phyloP scores from a whole-genome alignment of 2,113 vertebrate genomes.

The Oncorhynchus kisutch region DNA sequence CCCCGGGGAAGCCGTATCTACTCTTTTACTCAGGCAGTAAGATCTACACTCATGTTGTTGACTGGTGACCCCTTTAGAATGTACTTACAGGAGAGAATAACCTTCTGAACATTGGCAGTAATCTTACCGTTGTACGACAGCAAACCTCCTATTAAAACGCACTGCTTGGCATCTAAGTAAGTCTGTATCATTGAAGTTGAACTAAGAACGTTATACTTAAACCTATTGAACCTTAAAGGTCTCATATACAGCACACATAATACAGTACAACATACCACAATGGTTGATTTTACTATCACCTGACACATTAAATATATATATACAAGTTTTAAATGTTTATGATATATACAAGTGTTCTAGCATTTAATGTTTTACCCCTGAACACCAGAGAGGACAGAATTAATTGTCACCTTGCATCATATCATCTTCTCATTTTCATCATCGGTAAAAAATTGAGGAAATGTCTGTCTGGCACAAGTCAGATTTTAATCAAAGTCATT shows the following conservation, averaged over 20 bases:
- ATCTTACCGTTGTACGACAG: background rate
- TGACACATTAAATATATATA: background rate
- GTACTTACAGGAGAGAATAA: too few species aligned
- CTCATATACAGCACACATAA: background rate
- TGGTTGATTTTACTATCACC: background rate
- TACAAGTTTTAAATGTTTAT: background rate
- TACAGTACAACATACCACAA: background rate
- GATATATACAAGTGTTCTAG: background rate
- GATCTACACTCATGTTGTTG: conserved; percentile 10
- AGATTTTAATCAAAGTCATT: conserved; percentile 84
- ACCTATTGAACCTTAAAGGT: background rate
- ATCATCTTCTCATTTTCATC: background rate
- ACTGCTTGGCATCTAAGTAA: background rate
- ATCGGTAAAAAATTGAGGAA: background rate
- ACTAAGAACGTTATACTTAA: too few species aligned
- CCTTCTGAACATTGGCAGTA: background rate
- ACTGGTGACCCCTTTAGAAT: too few species aligned
- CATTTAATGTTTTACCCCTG: background rate
- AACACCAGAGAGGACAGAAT: background rate
- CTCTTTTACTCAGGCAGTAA: conserved; percentile 31
- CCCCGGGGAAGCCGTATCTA: conserved; percentile 30
- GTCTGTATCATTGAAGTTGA: too few species aligned
- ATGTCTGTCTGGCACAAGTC: conserved; percentile 41
- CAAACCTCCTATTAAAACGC: background rate
- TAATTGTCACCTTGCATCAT: background rate